Base-by-base conservation (phyloP, 2,888 invertebrate species). In the Eubasilissa splendida region DNA sequence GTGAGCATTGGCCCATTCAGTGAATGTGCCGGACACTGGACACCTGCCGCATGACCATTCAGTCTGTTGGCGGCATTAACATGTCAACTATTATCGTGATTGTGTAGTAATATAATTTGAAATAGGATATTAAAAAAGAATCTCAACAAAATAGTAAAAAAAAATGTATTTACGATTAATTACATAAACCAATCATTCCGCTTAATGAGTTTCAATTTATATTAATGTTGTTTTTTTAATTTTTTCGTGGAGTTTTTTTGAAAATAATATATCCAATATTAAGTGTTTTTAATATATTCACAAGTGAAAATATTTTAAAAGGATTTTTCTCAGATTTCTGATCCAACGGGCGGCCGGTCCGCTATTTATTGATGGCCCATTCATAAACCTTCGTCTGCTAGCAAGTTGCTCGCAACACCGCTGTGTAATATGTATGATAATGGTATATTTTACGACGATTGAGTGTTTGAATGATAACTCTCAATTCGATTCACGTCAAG, bases 11-110 rank as follows among this genome's bases (percentile, higher is more conserved):
- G 11, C 58, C 58, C 52, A 68, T 52, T 8, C 10, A 66, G 12
- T 52, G 12, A 68, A 68, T 52, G 68, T 68, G 42, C 68, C 9
- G 9, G 50, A n/a, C 68, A 14, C 68, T 9, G 9, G 50, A n/a
- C 50, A 68, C 68, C 68, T 68, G 68, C 14, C 58, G 12, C 3
- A 42, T 7, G 50, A n/a, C 68, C 8, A 50, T 50, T 42, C 50
- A 12, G 50, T 14, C 12, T 42, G 33, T 12, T 42, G 14, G 12
- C 50, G 50, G 68, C 68, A 68, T 68, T 68, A 50, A 68, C 68
- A 50, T 50, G 33, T 68, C 50, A n/a, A 12, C 42, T n/a, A 68
- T 68, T 50, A 68, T 68, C 68, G 9, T 68, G 68, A 68, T 50
- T 68, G 33, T 68, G 33, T 50, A 14, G 8, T 68, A n/a, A 14